These are phyloP conservation scores for Calliscelio sp. DNA, from an alignment of 2,888 invertebrate genomes.

Conservation along the genomic window DNA sequence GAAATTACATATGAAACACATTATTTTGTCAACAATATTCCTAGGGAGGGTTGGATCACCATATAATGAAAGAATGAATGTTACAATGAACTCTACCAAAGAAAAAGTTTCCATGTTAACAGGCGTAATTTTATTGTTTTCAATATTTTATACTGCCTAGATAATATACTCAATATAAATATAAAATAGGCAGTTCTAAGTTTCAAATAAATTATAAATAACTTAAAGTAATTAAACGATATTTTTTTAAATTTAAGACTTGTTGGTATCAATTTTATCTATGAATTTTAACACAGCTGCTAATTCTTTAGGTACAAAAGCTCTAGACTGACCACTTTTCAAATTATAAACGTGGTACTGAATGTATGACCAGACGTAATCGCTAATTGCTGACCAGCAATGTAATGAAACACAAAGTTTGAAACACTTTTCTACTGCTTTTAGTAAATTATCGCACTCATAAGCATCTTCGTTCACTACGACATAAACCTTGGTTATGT, in stretches of 20 bases:
- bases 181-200: background rate
- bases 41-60: constrained; percentile 58
- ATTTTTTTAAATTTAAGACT: background rate
- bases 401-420: constrained; percentile 38
- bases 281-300: constrained; percentile 39
- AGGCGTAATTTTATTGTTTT: background rate
- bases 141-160: constrained; percentile 1
- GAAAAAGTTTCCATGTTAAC: background rate
- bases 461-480: constrained; percentile 38
- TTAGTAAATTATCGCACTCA: constrained; percentile 27
- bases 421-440: constrained; percentile 51
- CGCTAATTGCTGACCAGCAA: constrained; percentile 33
- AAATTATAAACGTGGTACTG: constrained; percentile 40
- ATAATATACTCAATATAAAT: constrained; percentile 7
- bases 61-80: constrained; percentile 60
- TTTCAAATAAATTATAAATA: background rate
- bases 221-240: background rate
- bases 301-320: constrained; percentile 34
- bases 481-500: constrained; percentile 35
- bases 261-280: constrained; percentile 35
- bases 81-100: constrained; percentile 52
- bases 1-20: constrained; percentile 48
- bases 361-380: constrained; percentile 40
- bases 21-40: constrained; percentile 58
- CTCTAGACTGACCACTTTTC: constrained; percentile 19